Percentiles rank a stretch among this genome's conserved stretches.
These are phyloP conservation scores for Pseudachorutes palmiensis DNA, from an alignment of 1,140 invertebrate genomes.

Conservation along the genomic window DNA sequence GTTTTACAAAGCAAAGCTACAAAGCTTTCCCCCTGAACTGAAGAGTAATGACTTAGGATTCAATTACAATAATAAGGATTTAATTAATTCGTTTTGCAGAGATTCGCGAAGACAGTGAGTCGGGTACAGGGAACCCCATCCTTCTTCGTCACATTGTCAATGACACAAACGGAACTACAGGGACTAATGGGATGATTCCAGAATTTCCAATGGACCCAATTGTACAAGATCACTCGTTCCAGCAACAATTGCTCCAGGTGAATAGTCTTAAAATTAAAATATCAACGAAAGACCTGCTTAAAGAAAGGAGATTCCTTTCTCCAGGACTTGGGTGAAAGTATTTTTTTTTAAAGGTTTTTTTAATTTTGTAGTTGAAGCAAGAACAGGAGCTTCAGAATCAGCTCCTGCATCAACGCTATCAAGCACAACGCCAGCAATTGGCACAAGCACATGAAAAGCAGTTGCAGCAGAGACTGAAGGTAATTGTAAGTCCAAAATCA, in stretches of 20 bases:
- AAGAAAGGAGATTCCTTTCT: background rate
- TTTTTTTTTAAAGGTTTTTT: conserved; percentile 3
- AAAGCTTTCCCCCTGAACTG: too few relatives aligned
- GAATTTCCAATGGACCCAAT: conserved; percentile 35
- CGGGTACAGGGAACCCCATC: conserved; percentile 26
- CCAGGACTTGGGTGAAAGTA: background rate
- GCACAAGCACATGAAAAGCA: conserved; percentile 81
- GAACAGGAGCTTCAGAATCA: conserved; percentile 84
- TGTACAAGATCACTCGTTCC: conserved; percentile 37
- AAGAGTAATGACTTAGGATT: too few relatives aligned
- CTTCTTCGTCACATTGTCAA: conserved; percentile 27
- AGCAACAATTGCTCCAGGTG: conserved; percentile 38
- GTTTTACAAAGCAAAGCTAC: background rate
- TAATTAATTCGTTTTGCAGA: conserved; percentile 25
- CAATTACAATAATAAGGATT: background rate
- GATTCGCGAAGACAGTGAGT: conserved; percentile 30
- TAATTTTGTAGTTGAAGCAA: conserved; percentile 69
- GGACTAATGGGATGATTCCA: conserved; percentile 32
- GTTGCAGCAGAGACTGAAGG: conserved; percentile 75
- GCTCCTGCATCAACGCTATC: conserved; percentile 75
- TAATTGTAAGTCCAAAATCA: conserved; percentile 44
- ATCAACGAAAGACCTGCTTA: background rate
- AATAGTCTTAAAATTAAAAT: conserved; percentile 1
- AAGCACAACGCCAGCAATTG: conserved; percentile 77
- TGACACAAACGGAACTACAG: conserved; percentile 29